Percentiles rank a stretch among this genome's conserved stretches.
Evolutionary conservation across 2,888 invertebrate species (phyloP).

Genomic region (Sepioteuthis lessoniana): DNA sequence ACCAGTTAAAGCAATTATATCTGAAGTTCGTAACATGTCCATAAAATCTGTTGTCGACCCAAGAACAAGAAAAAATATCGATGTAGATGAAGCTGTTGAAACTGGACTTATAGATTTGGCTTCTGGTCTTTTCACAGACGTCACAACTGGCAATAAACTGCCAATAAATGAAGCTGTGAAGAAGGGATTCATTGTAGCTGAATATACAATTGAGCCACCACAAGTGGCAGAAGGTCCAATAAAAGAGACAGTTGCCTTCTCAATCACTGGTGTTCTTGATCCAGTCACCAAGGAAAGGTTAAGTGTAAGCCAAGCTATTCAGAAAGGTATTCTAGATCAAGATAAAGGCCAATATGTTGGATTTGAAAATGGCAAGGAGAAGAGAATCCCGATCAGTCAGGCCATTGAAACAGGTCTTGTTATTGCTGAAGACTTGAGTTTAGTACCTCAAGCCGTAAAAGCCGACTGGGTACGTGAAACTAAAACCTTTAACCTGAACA

Average conservation of each 20-base stretch:
- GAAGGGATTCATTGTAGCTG: constrained; percentile 84
- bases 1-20: constrained; percentile 66
- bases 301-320: constrained; percentile 81
- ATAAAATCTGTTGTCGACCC: constrained; percentile 74
- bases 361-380: constrained; percentile 78
- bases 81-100: constrained; percentile 83
- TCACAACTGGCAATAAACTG: constrained; percentile 84
- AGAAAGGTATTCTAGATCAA: constrained; percentile 83
- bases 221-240: constrained; percentile 76
- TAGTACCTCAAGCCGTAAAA: constrained; percentile 90
- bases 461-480: constrained; percentile 83
- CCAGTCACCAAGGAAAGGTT: constrained; percentile 89
- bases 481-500: constrained; percentile 67
- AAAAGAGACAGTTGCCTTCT: constrained; percentile 84
- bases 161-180: constrained; percentile 87
- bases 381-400: constrained; percentile 85
- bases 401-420: constrained; percentile 88
- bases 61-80: constrained; percentile 72
- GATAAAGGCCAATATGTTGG: constrained; percentile 78
- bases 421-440: constrained; percentile 83
- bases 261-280: constrained; percentile 86
- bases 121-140: constrained; percentile 78
- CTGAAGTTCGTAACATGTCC: constrained; percentile 67
- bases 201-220: constrained; percentile 88
- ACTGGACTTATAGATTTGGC: constrained; percentile 89